A percentile compares a stretch with the other conserved stretches of the same genome.
Conservation (phyloP, 2,797 vertebrate species). For the Macrochelys suwanniensis region DNA sequence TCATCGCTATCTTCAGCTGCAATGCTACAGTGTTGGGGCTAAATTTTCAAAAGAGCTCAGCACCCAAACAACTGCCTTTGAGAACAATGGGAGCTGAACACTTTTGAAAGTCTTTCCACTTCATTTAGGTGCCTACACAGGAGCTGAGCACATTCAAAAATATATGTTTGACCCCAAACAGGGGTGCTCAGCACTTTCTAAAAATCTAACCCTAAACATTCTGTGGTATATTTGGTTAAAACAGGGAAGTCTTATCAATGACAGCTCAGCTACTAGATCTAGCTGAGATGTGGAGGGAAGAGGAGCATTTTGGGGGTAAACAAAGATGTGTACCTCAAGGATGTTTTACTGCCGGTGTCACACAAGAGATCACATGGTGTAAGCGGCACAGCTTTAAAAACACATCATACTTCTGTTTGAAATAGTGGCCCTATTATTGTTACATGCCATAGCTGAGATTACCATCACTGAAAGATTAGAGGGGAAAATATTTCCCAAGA, state of each 20-base stretch:
- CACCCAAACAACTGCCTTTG: background rate
- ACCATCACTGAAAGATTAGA: background rate
- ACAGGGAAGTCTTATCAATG: background rate
- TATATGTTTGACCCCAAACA: background rate
- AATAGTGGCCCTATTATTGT: background rate
- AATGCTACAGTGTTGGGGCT: too few relatives aligned
- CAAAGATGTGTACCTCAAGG: background rate
- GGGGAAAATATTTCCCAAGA: conserved; percentile 64
- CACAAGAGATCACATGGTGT: background rate
- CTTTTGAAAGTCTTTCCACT: background rate
- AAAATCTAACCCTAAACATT: background rate
- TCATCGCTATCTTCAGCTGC: background rate
- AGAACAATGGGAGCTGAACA: background rate
- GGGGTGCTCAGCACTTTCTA: background rate
- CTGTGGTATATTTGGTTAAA: background rate
- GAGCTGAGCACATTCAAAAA: background rate
- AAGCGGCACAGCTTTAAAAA: background rate
- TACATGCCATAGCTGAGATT: background rate
- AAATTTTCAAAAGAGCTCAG: too few relatives aligned
- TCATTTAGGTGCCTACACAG: background rate
- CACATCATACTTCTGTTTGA: background rate
- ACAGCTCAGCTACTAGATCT: background rate
- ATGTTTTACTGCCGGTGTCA: background rate
- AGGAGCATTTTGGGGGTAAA: background rate
- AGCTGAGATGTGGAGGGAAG: background rate